Evolutionary conservation across 2,888 invertebrate species (phyloP).

Genomic region (Drosophila mercatorum): DNA sequence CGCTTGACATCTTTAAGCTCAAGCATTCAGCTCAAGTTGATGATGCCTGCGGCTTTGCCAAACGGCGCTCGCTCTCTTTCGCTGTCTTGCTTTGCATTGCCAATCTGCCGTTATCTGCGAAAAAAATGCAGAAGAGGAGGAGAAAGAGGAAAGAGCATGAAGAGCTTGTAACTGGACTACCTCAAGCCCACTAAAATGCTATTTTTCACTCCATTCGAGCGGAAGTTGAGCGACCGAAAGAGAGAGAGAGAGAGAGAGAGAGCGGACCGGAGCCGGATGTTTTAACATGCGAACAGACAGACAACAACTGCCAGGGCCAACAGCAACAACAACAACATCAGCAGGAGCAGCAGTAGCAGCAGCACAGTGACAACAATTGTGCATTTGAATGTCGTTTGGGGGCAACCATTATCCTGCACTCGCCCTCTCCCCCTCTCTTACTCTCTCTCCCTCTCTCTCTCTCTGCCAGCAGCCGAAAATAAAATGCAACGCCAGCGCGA

Average conservation of each 20-base stretch:
- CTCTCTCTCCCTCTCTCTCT: neutral
- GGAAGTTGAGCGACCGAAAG: constrained; percentile 71
- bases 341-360: neutral
- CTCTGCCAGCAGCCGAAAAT: constrained; percentile 31
- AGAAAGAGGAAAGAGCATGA: neutral
- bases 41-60: constrained; percentile 24
- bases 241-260: constrained; percentile 28
- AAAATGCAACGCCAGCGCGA: constrained; percentile 38
- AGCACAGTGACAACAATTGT: constrained; percentile 74
- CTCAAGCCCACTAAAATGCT: constrained; percentile 63
- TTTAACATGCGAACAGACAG: constrained; percentile 67
- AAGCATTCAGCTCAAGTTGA: constrained; percentile 36
- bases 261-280: constrained; percentile 56
- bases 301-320: constrained; percentile 35
- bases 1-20: constrained; percentile 34
- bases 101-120: constrained; percentile 48
- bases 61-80: constrained; percentile 14
- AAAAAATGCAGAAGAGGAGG: neutral
- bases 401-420: constrained; percentile 25
- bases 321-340: constrained; percentile 16
- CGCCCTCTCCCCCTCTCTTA: neutral
- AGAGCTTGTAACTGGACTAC: constrained; percentile 26
- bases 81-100: constrained; percentile 45
- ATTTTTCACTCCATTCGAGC: constrained; percentile 77
- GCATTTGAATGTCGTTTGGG: constrained; percentile 74